Evolutionary conservation across 2,113 vertebrate genomes (phyloP).

Genomic region (Morone chrysops): DNA sequence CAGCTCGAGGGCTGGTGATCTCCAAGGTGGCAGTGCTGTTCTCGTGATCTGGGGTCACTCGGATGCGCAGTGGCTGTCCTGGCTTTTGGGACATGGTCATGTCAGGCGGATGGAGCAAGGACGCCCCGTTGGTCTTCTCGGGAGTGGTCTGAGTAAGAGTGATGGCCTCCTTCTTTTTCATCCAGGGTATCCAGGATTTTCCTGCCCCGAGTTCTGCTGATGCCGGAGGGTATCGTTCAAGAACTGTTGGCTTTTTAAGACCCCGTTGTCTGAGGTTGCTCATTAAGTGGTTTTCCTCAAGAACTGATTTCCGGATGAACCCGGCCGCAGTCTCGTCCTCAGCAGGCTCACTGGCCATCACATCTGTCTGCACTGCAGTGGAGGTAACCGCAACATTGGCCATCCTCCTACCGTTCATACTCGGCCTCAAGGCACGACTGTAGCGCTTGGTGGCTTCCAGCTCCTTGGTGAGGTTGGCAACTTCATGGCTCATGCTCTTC

Average conservation of each 20-base stretch:
- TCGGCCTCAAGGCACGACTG: conserved; percentile 90
- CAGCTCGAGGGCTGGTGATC: conserved; percentile 92
- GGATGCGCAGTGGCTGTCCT: conserved; percentile 93
- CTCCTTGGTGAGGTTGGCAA: conserved; percentile 88
- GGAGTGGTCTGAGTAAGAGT: conserved; percentile 67
- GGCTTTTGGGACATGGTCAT: conserved; percentile 88
- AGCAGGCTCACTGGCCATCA: conserved; percentile 66
- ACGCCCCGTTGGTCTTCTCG: conserved; percentile 79
- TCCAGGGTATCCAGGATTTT: conserved; percentile 93
- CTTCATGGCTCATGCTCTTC: conserved; percentile 89
- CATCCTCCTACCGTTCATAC: conserved; percentile 91
- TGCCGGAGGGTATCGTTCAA: conserved; percentile 92
- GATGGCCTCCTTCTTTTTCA: conserved; percentile 88
- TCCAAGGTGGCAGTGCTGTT: conserved; percentile 95
- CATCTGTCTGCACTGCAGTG: conserved; percentile 92
- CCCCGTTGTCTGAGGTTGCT: conserved; percentile 92
- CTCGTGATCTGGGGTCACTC: conserved; percentile 91
- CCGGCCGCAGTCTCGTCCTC: conserved; percentile 94
- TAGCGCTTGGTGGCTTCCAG: conserved; percentile 92
- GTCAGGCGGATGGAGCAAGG: conserved; percentile 71
- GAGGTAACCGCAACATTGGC: conserved; percentile 90
- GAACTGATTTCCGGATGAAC: conserved; percentile 94
- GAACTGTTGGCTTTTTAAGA: conserved; percentile 88
- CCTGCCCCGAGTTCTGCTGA: conserved; percentile 84
- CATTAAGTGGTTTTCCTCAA: conserved; percentile 97